Base-by-base conservation (phyloP, 2,888 invertebrate genomes). In the Euplexia lucipara region DNA sequence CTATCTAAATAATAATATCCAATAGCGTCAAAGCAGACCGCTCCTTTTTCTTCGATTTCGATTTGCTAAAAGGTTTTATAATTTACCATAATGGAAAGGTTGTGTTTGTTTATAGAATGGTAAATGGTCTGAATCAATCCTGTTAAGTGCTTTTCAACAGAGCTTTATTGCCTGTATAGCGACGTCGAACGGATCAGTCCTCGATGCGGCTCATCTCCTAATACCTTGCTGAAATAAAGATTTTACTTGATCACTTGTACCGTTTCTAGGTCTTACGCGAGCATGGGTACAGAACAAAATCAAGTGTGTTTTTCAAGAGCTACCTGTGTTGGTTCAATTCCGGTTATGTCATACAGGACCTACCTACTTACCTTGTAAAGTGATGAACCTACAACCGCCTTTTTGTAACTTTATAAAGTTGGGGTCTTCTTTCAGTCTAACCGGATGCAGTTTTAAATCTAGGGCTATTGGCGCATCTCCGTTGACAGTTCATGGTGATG, bases 51-150 rank as follows among this genome's bases (percentile, higher is more conserved):
- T 86, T 84, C 82, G 82, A 85, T 86, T 88, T 88, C 86, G 86
- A 88, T 88, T 88, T 86, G 83, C 90, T 92, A 92, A 94, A 94
- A 94, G 93, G 93, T 92, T 94, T 93, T 93, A 93, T 93, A 94
- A 92, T 93, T 93, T 92, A 91, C 90, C 90, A 91, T 92, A 94
- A 94, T 94, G 92, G 93, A 93, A 93, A 91, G 91, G 92, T 92
- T 93, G 91, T 94, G 93, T 94, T 94, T 95, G 92, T 94, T 92
- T 93, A 92, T 94, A 93, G 93, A 94, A 93, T 94, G 91, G 94
- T 93, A 93, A 95, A 95, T 94, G 93, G 92, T 92, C 91, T 92
- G 93, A 94, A 94, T 94, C 95, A 95, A 95, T 95, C 92, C 89
- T 90, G 92, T 90, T 95, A 94, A 95, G 95, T 95, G 95, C 92